Evolutionary conservation across 2,113 vertebrate genomes (phyloP), one percentile per base, ranked within the genome.

Genomic region (Lagenorhynchus albirostris): DNA sequence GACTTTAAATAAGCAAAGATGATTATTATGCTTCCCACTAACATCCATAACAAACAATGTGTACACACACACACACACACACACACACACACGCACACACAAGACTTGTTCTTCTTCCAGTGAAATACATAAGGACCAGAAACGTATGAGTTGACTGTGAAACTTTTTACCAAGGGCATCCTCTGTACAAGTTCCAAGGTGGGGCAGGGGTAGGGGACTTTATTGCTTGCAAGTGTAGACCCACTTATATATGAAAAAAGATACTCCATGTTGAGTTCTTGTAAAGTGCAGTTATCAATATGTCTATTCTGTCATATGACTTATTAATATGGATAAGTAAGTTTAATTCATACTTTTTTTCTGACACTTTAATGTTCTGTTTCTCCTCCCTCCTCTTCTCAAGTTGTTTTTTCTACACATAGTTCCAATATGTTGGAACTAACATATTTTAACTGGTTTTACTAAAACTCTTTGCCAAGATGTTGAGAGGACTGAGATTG

Each of bases 161-260:
- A 85, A 6, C 0, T 10, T 86, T 92, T 60, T 44, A 18, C 10
- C 36, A 65, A 10, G 86, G 4, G 3, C 23, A 53, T 91, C 31
- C 10, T 47, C 12, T 79, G 2, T 21, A 29, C 6, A 67, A 23
- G 8, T 58, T 77, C 53, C 80, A 62, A 76, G 10, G 26, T 20
- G 6, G 6, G 33, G 23, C 0, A 1, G 14, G 11, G 38, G 31
- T 41, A 33, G 6, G 0, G 10, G 6, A 8, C 18, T 67, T 60
- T 50, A 21, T 44, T 65, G 33, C 58, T 53, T 23, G 2, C 5
- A 29, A 65, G 4, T 65, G 63, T 3, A 87, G 62, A 1, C 2
- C 13, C 4, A 55, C 2, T 6, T 50, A 26, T 5, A 68, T 8
- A 6, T 89, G 31, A 33, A 86, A 58, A 63, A 89, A 60, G 18